Percentiles rank a stretch among this genome's conserved stretches.
Conservation (phyloP, 2,888 invertebrate genomes). For the Laothoe populi region DNA sequence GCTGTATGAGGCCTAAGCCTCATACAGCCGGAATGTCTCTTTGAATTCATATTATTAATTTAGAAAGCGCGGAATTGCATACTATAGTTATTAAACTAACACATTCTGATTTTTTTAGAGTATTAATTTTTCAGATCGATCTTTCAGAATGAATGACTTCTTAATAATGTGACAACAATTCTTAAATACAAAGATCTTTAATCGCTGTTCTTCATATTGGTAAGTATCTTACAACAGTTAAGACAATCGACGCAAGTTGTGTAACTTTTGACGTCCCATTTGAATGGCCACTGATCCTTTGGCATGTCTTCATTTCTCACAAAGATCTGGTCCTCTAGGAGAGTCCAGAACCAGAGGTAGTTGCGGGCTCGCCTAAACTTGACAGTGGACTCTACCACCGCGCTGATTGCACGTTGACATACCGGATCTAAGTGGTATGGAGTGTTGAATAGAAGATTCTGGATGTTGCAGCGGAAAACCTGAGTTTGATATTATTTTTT, state of each 20-base stretch:
- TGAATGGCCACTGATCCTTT: conserved; percentile 55
- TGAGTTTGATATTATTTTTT: conserved; percentile 36
- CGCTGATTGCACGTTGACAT: conserved; percentile 58
- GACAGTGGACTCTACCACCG: conserved; percentile 54
- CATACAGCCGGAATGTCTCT: too few relatives aligned
- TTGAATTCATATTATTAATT: too few relatives aligned
- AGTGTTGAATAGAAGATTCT: conserved; percentile 64
- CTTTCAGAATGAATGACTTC: too few relatives aligned
- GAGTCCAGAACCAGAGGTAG: conserved; percentile 60
- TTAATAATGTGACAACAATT: neutral
- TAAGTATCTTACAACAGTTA: conserved; percentile 47
- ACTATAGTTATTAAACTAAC: too few relatives aligned
- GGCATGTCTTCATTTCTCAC: conserved; percentile 50
- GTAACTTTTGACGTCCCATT: conserved; percentile 37
- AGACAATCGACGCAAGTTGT: conserved; percentile 44
- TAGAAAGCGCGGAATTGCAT: too few relatives aligned
- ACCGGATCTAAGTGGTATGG: conserved; percentile 57
- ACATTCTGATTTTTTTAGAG: too few relatives aligned
- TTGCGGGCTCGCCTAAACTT: conserved; percentile 56
- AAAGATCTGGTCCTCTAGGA: conserved; percentile 59
- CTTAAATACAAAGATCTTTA: neutral
- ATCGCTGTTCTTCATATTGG: neutral
- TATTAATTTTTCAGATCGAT: too few relatives aligned
- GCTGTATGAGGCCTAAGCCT: too few relatives aligned
- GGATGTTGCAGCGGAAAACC: conserved; percentile 73